Percentiles rank a stretch among this genome's conserved stretches.
These are phyloP conservation scores for Telmatochromis brichardi DNA, from an alignment of 2,113 vertebrate species.

Conservation along the genomic window DNA sequence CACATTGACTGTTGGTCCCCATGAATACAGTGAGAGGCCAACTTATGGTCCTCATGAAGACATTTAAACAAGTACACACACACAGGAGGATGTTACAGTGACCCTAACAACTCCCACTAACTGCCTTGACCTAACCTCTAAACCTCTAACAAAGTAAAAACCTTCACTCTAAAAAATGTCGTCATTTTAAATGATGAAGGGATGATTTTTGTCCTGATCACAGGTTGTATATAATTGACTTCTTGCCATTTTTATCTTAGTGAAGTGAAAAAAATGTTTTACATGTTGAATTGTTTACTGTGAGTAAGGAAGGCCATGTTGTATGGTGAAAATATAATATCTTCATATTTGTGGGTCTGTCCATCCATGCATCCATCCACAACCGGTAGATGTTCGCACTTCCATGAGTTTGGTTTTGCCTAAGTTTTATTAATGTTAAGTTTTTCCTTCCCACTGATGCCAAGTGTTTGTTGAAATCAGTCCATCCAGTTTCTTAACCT, in stretches of 20 bases:
- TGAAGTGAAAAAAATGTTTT: neutral
- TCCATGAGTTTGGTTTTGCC: neutral
- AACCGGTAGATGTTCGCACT: neutral
- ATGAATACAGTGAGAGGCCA: neutral
- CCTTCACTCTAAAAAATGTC: neutral
- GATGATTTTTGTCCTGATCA: neutral
- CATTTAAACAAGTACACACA: neutral
- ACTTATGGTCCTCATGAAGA: neutral
- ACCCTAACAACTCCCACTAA: neutral
- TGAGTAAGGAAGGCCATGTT: neutral
- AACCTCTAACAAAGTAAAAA: neutral
- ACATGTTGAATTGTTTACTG: neutral
- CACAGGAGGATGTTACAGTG: neutral
- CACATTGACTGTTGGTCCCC: neutral
- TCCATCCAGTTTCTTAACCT: neutral
- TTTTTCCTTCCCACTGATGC: neutral
- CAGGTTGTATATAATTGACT: neutral
- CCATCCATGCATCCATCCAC: neutral
- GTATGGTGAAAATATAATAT: neutral
- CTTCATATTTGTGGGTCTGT: neutral
- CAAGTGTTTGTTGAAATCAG: neutral
- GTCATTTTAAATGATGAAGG: neutral
- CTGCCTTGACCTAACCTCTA: neutral
- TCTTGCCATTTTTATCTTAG: neutral
- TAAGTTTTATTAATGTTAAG: neutral